A percentile compares a stretch with the other conserved stretches of the same genome.
Conservation (phyloP, 2,113 vertebrate species). For the Hemiscyllium ocellatum region DNA sequence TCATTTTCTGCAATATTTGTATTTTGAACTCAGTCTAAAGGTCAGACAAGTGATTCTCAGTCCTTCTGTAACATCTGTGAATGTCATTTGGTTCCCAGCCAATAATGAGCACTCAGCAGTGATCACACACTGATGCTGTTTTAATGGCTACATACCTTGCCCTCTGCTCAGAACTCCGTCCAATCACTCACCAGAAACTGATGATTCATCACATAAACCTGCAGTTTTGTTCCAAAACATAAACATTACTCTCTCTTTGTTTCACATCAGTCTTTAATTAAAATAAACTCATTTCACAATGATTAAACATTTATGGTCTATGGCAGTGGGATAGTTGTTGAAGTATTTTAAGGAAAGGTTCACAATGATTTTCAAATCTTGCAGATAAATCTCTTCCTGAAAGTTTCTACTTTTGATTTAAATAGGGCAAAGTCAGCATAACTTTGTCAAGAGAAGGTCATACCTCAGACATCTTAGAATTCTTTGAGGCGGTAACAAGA, state of each 20-base stretch:
- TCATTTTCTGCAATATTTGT: not conserved
- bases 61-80: not conserved
- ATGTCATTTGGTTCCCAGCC: not conserved
- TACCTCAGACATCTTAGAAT: too few relatives aligned
- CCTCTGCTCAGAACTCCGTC: not conserved
- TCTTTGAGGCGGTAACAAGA: too few relatives aligned
- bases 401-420: not conserved
- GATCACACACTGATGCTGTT: not conserved
- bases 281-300: not conserved
- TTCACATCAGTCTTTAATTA: not conserved
- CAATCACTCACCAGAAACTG: not conserved
- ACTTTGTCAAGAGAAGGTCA: too few relatives aligned
- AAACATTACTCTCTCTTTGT: not conserved
- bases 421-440: not conserved
- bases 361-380: not conserved
- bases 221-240: not conserved
- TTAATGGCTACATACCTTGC: not conserved
- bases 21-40: not conserved
- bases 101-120: not conserved
- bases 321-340: not conserved
- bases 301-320: not conserved
- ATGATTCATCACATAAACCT: not conserved
- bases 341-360: not conserved
- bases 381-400: not conserved
- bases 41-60: not conserved